A percentile compares a stretch with the other conserved stretches of the same genome.
Evolutionary conservation across 1,140 invertebrate species (phyloP).

Genomic region (Tetranychus urticae): DNA sequence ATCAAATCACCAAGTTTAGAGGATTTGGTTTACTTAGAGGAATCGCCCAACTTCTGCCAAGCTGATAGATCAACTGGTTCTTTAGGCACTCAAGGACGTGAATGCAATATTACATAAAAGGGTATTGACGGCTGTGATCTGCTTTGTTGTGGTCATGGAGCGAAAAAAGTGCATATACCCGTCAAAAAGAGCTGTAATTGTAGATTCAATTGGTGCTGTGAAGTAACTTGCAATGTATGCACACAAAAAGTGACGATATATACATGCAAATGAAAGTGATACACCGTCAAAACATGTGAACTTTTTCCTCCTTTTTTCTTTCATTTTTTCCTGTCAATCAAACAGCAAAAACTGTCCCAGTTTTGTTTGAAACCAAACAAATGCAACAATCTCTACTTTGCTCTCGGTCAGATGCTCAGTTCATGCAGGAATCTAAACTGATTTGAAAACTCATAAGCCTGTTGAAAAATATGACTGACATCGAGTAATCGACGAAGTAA

Average conservation of each 20-base stretch:
- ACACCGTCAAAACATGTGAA: no score
- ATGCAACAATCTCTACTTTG: no score
- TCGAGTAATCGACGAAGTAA: no score
- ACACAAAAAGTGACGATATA: slow-evolving; percentile 24
- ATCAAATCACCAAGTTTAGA: slow-evolving; percentile 14
- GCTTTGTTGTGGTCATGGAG: slow-evolving; percentile 59
- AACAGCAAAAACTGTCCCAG: no score
- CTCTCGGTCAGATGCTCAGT: no score
- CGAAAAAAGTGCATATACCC: slow-evolving; percentile 35
- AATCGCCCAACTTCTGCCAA: slow-evolving; percentile 38
- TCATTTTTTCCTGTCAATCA: no score
- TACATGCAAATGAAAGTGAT: no score
- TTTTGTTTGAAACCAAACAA: no score
- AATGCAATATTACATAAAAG: slow-evolving; percentile 47
- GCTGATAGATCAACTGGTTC: slow-evolving; percentile 55
- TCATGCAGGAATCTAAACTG: no score
- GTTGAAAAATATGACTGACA: no score
- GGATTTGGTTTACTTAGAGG: slow-evolving; percentile 32
- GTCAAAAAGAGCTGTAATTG: slow-evolving; percentile 64
- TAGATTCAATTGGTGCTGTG: slow-evolving; percentile 82
- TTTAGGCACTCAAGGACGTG: slow-evolving; percentile 47
- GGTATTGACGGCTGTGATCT: slow-evolving; percentile 58
- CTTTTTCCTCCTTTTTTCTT: no score
- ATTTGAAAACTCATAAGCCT: no score
- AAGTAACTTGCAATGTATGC: slow-evolving; percentile 71